Conservation (phyloP, 2,888 invertebrate genomes). For the Mechanitis messenoides region DNA sequence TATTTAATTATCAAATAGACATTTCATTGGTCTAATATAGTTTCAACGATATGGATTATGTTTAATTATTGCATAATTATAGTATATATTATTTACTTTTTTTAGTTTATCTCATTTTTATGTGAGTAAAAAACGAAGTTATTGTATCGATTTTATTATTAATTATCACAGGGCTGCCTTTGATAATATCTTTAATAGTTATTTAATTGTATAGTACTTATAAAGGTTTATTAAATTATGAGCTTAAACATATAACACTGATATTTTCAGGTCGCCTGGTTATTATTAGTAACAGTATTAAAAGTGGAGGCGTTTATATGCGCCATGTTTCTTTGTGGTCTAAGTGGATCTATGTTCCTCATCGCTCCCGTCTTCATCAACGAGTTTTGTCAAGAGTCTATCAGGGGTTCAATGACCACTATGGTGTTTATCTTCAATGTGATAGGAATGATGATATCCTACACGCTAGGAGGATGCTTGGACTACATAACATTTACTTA, state of each 20-base stretch:
- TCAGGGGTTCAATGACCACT: constrained; percentile 54
- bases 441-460: constrained; percentile 52
- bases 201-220: too few relatives aligned
- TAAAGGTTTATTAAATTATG: background rate
- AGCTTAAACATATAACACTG: too few relatives aligned
- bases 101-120: too few relatives aligned
- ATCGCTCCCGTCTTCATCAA: constrained; percentile 49
- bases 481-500: constrained; percentile 50
- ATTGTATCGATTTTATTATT: too few relatives aligned
- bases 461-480: constrained; percentile 49
- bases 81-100: too few relatives aligned
- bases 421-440: constrained; percentile 46
- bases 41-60: too few relatives aligned
- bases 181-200: too few relatives aligned
- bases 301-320: constrained; percentile 47
- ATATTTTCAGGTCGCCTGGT: constrained; percentile 46
- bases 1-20: too few relatives aligned
- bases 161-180: too few relatives aligned
- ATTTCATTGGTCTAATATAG: too few relatives aligned
- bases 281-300: constrained; percentile 37
- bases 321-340: constrained; percentile 48
- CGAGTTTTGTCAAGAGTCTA: constrained; percentile 56
- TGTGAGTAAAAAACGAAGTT: too few relatives aligned
- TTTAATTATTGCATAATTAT: too few relatives aligned
- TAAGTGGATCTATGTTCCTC: constrained; percentile 43